Base-by-base conservation (phyloP, 2,113 vertebrate genomes). In the Rhea americana region DNA sequence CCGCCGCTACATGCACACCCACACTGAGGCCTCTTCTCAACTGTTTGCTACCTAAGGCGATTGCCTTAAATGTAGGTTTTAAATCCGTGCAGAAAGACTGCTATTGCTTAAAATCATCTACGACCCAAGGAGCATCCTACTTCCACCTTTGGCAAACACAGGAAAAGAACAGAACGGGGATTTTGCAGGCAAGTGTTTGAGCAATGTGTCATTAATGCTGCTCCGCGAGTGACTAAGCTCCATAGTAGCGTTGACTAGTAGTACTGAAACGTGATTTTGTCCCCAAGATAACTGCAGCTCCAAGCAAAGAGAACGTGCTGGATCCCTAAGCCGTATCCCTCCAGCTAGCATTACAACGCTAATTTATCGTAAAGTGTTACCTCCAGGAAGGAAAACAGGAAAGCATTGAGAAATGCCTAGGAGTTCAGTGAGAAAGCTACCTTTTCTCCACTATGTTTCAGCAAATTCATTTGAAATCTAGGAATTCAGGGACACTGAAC, bases 91-190 rank as follows among this genome's bases (percentile, higher is more conserved):
- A 91, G 87, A 74, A 94, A 78, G 1, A 6, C 43, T 14, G 25
- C 70, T 62, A 37, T 75, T 86, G 45, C 84, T 81, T 32, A 26
- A 94, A 89, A 90, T 62, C 81, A 51, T 26, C 47, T 70, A 37
- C 51, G 82, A 70, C 80, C 93, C 90, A 95, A 84, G 91, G 85
- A 95, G 90, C 80, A 83, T 94, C 95, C 93, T 76, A 90, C 91
- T 76, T 91, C 66, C 80, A 90, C 65, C 88, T 93, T 16, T 84
- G 93, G 82, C 90, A 91, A 93, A 90, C 70, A 81, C 0, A 0
- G 53, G 37, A 55, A 65, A 84, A 79, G 95, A 95, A 72, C 70
- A 90, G 66, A 89, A 90, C 4, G 22, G 39, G 82, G 66, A 93
- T 93, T 83, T 68, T 68, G 75, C 22, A 77, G 88, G 50, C 59